A percentile compares a stretch with the other conserved stretches of the same genome.
Conservation (phyloP, 2,888 invertebrate species). For the Eumerus sabulonum region DNA sequence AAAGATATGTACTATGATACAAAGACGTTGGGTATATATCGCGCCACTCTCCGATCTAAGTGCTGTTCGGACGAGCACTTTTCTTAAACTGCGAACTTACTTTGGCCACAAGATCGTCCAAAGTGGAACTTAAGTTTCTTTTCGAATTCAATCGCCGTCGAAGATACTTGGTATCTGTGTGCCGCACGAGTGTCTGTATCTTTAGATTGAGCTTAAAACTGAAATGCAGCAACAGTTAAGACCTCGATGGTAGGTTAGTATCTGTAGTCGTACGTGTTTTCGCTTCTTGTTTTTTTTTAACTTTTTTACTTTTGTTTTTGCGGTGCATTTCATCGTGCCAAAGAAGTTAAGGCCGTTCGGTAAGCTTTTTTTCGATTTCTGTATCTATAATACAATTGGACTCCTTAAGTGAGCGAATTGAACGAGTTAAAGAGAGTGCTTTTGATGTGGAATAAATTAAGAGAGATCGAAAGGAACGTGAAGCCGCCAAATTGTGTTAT, state of each 20-base stretch:
- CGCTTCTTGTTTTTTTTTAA: too few species aligned
- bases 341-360: slow-evolving; percentile 58
- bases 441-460: slow-evolving; percentile 1
- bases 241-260: slow-evolving; percentile 22
- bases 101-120: slow-evolving; percentile 70
- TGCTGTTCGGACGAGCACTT: slow-evolving; percentile 76
- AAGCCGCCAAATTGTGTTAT: slow-evolving; percentile 35
- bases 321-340: slow-evolving; percentile 20
- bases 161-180: slow-evolving; percentile 4
- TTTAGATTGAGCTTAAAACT: slow-evolving; percentile 10
- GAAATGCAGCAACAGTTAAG: slow-evolving; percentile 34
- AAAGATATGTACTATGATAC: slow-evolving; percentile 20
- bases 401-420: too few species aligned
- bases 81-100: slow-evolving; percentile 74
- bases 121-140: slow-evolving; percentile 71
- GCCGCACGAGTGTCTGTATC: slow-evolving; percentile 19
- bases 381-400: slow-evolving; percentile 7
- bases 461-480: background rate
- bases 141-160: slow-evolving; percentile 44
- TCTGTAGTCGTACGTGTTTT: background rate
- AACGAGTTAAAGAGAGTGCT: slow-evolving; percentile 8
- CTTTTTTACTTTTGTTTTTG: slow-evolving; percentile 9
- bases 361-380: slow-evolving; percentile 18
- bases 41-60: slow-evolving; percentile 71
- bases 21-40: slow-evolving; percentile 36